These are phyloP conservation scores for Rostratula benghalensis DNA, from an alignment of 2,113 vertebrate genomes.

Conservation along the genomic window DNA sequence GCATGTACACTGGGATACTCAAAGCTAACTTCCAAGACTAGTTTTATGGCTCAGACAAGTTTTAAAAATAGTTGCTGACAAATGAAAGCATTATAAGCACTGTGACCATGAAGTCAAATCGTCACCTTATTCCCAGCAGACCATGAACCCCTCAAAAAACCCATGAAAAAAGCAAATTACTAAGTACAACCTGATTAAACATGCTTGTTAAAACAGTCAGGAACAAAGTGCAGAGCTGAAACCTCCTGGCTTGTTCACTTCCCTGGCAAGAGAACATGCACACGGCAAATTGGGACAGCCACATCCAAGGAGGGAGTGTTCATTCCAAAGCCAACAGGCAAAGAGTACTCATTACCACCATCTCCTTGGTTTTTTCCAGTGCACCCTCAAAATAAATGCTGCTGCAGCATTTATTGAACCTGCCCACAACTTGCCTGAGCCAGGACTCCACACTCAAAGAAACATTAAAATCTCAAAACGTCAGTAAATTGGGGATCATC, in stretches of 20 bases:
- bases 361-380: not conserved
- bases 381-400: not conserved
- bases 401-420: not conserved
- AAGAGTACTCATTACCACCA: not conserved
- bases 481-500: not conserved
- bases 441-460: not conserved
- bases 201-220: not conserved
- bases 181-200: not conserved
- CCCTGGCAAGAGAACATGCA: not conserved
- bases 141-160: not conserved
- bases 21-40: not conserved
- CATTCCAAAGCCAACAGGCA: not conserved
- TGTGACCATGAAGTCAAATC: not conserved
- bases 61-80: not conserved
- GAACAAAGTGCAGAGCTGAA: not conserved
- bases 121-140: not conserved
- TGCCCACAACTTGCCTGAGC: not conserved
- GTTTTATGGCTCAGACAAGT: not conserved
- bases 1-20: not conserved
- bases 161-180: not conserved
- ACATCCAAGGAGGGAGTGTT: not conserved
- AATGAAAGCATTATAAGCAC: not conserved
- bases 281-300: not conserved
- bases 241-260: not conserved
- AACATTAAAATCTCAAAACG: not conserved